These are phyloP conservation scores for Lerema accius DNA, from an alignment of 1,140 invertebrate genomes.

Conservation along the genomic window DNA sequence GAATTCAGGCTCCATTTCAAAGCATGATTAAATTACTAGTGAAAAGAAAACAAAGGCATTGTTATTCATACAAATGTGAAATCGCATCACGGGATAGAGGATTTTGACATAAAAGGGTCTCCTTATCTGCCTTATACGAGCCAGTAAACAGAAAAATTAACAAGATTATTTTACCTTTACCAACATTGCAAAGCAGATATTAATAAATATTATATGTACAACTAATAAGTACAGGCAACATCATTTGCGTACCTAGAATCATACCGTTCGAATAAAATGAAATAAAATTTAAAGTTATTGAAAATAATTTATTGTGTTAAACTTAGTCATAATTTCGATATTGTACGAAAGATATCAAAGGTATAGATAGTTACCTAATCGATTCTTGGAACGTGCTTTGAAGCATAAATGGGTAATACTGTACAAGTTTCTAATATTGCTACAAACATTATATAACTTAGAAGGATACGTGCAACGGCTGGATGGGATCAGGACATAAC, in stretches of 20 bases:
- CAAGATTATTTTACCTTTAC: conserved; percentile 27
- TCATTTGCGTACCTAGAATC: no score
- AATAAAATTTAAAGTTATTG: no score
- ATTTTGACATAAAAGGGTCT: conserved; percentile 57
- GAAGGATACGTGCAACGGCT: conserved; percentile 74
- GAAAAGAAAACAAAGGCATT: conserved; percentile 67
- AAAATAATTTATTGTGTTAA: no score
- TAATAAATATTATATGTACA: conserved; percentile 10
- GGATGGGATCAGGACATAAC: conserved; percentile 56
- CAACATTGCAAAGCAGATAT: conserved; percentile 24
- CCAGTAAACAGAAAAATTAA: conserved; percentile 49
- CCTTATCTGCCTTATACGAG: conserved; percentile 52
- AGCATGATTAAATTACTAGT: conserved; percentile 54
- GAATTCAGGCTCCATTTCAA: conserved; percentile 43
- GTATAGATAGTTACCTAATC: conserved; percentile 11
- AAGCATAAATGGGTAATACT: conserved; percentile 44
- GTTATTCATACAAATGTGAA: conserved; percentile 66
- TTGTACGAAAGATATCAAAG: conserved; percentile 13
- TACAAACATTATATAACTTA: conserved; percentile 71
- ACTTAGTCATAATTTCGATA: conserved; percentile 18
- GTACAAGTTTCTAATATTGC: conserved; percentile 58
- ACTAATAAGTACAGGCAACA: no score
- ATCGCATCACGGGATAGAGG: conserved; percentile 58
- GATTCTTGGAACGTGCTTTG: conserved; percentile 8
- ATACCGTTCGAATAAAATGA: no score